phyloP scores from a whole-genome alignment of 2,888 invertebrate genomes.

The Plebejus argus region DNA sequence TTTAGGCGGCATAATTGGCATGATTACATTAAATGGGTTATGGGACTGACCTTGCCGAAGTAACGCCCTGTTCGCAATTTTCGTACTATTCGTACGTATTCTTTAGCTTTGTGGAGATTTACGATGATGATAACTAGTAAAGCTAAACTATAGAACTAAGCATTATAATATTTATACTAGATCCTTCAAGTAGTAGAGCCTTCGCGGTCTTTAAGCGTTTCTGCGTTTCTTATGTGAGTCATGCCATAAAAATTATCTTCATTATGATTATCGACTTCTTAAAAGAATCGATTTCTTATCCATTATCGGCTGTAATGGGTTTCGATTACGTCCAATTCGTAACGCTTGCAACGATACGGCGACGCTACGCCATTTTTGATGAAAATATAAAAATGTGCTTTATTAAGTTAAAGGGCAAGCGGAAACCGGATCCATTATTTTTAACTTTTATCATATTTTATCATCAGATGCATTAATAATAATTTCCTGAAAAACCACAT shows the following conservation, averaged over 20 bases:
- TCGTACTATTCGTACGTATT: not conserved
- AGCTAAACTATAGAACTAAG: too few species aligned
- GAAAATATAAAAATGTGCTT: conserved; percentile 1
- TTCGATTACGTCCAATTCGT: conserved; percentile 25
- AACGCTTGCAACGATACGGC: conserved; percentile 26
- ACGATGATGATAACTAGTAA: not conserved
- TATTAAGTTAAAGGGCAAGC: conserved; percentile 21
- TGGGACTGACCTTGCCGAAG: not conserved
- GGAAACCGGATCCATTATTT: conserved; percentile 29
- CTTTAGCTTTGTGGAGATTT: not conserved
- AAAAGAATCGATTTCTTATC: conserved; percentile 17
- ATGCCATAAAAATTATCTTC: not conserved
- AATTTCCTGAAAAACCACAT: conserved; percentile 22
- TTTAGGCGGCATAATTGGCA: not conserved
- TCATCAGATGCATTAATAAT: conserved; percentile 19
- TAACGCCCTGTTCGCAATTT: not conserved
- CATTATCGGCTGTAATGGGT: conserved; percentile 21
- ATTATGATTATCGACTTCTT: not conserved
- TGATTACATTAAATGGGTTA: not conserved
- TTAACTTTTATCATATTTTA: conserved; percentile 28
- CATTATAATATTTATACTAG: too few species aligned
- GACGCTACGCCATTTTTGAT: conserved; percentile 17
- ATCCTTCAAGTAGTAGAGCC: not conserved
- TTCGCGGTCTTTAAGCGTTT: not conserved
- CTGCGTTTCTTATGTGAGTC: not conserved